These are phyloP conservation scores for Orgyia antiqua DNA, from an alignment of 2,888 invertebrate species.

Conservation along the genomic window DNA sequence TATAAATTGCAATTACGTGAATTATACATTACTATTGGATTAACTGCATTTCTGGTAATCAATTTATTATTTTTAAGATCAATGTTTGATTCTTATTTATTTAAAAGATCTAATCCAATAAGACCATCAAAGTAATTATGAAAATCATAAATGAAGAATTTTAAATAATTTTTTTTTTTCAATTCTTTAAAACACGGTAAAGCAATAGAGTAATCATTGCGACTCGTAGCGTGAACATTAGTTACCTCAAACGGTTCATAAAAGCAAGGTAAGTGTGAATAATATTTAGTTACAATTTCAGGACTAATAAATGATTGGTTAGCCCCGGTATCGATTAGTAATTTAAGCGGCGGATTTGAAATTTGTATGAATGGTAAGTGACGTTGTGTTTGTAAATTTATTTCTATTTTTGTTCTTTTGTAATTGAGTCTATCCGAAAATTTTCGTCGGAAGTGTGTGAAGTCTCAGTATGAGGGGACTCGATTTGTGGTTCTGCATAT, in stretches of 20 bases:
- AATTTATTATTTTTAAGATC: constrained; percentile 12
- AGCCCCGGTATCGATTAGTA: constrained; percentile 20
- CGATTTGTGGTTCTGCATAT: background rate
- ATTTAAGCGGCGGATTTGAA: constrained; percentile 15
- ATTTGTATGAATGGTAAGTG: constrained; percentile 19
- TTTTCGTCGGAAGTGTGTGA: constrained; percentile 6
- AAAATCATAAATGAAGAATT: constrained; percentile 23
- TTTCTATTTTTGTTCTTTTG: constrained; percentile 18
- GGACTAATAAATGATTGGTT: constrained; percentile 22
- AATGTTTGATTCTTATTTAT: constrained; percentile 18
- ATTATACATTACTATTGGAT: constrained; percentile 13
- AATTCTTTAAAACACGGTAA: constrained; percentile 20
- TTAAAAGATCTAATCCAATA: too few species aligned
- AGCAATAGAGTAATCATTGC: constrained; percentile 22
- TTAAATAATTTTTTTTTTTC: constrained; percentile 10
- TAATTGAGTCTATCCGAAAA: constrained; percentile 13
- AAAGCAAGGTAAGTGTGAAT: constrained; percentile 6
- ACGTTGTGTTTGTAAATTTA: constrained; percentile 9
- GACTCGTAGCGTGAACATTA: constrained; percentile 20
- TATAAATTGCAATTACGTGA: constrained; percentile 20
- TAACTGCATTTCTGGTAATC: constrained; percentile 4
- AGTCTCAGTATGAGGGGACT: background rate
- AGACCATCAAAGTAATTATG: constrained; percentile 28
- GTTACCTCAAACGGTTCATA: constrained; percentile 23
- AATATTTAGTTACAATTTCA: constrained; percentile 14